Evolutionary conservation across 2,888 invertebrate species (phyloP), one percentile per base, ranked within the genome.

Genomic region (Diarsia dahlii): DNA sequence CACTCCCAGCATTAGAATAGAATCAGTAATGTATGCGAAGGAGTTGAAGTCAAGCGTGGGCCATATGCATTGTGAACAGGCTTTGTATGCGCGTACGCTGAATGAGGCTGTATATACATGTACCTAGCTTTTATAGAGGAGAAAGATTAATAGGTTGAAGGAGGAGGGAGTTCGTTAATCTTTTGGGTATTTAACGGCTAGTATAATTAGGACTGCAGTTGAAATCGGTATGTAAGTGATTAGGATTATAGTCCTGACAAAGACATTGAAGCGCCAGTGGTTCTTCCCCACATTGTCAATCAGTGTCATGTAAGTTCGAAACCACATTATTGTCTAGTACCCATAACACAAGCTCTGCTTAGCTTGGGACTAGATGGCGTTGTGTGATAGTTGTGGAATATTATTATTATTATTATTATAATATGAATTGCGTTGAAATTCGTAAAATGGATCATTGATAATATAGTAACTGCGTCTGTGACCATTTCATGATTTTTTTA

Each of bases 11-110:
- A 12, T 71, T 74, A 65, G 82, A 74, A 85, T 56, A 65, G 82
- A 74, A 85, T 60, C 34, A 46, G 62, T 81, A 82, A 82, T 78
- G 58, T 71, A 69, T 80, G 67, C 58, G 46, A 71, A 78, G 56
- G 56, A 71, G 48, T 39, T 58, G 60, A 62, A 58, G 13, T 18
- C 28, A 65, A 48, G 82, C 85, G 83, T 83, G 82, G 83, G 85
- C 78, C 2, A 52, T 34, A 48, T 23, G 58, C 71, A 78, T 85
- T 83, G 69, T 83, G 58, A 34, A 34, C 48, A 20, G 60, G 28
- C 69, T 76, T 80, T 82, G 71, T 76, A 63, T n/a, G 54, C 58
- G 71, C 71, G n/a, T 28, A 63, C 60, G 71, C 54, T 71, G 50
- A 80, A 69, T 75, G 71, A 60, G 23, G 50, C 60, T 81, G 15